These are phyloP conservation scores for Acestrorhynchus altus DNA, from an alignment of 2,797 vertebrate genomes.

Conservation along the genomic window DNA sequence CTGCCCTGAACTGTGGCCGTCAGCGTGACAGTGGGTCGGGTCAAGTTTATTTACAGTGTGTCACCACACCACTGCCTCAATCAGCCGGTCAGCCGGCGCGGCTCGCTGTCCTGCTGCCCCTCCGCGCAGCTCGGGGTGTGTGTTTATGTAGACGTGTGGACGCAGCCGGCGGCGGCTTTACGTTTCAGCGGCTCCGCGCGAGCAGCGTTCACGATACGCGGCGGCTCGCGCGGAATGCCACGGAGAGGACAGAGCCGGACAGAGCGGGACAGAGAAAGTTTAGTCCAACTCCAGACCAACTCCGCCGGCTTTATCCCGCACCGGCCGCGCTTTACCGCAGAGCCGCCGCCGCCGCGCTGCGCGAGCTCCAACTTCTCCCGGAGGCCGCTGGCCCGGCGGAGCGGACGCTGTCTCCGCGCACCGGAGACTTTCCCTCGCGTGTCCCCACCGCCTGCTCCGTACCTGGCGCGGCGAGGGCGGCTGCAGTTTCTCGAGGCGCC, in stretches of 20 bases:
- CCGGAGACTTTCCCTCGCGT: no score
- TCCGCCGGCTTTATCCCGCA: slow-evolving; percentile 43
- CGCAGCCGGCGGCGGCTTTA: slow-evolving; percentile 23
- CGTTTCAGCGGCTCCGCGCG: slow-evolving; percentile 64
- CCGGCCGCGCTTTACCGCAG: neutral
- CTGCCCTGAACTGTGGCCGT: slow-evolving; percentile 61
- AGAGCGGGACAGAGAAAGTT: slow-evolving; percentile 65
- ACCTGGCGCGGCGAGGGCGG: slow-evolving; percentile 81
- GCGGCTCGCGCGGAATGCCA: neutral
- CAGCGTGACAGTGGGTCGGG: slow-evolving; percentile 61
- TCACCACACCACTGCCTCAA: slow-evolving; percentile 57
- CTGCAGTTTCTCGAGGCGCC: slow-evolving; percentile 83
- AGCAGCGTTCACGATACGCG: slow-evolving; percentile 45
- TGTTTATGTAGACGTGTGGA: slow-evolving; percentile 35
- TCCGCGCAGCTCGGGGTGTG: slow-evolving; percentile 64
- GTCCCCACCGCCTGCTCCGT: slow-evolving; percentile 71
- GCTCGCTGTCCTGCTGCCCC: slow-evolving; percentile 14
- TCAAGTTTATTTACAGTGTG: slow-evolving; percentile 68
- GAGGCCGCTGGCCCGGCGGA: no score
- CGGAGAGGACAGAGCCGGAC: slow-evolving; percentile 22
- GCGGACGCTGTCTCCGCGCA: no score
- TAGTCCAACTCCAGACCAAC: slow-evolving; percentile 69
- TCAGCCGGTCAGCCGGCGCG: slow-evolving; percentile 54
- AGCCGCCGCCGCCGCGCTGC: neutral
- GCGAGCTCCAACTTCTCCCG: no score